Conservation (phyloP, 2,113 vertebrate species). For the Protomyctophum bolini region DNA sequence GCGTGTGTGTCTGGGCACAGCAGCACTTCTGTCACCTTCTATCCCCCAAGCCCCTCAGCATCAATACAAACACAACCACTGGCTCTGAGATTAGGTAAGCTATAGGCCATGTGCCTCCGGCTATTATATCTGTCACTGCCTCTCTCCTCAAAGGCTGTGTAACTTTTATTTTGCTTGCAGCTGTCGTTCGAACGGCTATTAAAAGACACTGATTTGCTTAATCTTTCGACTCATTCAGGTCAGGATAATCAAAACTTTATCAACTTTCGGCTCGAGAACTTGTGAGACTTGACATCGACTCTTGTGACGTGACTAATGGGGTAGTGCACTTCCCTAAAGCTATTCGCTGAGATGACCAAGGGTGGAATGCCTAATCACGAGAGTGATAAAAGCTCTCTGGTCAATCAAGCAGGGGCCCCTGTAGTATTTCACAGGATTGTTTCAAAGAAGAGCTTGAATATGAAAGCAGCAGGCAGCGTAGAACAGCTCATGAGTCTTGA, state of each 20-base stretch:
- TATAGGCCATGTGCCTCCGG: constrained; percentile 51
- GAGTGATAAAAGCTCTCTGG: constrained; percentile 51
- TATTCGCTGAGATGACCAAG: constrained; percentile 26
- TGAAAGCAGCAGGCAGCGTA: constrained; percentile 36
- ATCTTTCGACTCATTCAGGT: constrained; percentile 27
- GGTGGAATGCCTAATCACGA: constrained; percentile 46
- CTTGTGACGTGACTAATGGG: constrained; percentile 34
- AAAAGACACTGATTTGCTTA: constrained; percentile 27
- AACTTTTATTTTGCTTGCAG: constrained; percentile 33
- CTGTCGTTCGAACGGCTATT: constrained; percentile 14
- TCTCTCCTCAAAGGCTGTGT: constrained; percentile 23
- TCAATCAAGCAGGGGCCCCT: constrained; percentile 45
- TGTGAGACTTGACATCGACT: constrained; percentile 36
- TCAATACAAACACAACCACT: constrained; percentile 31
- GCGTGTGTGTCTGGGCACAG: constrained; percentile 46
- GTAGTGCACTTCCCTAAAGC: constrained; percentile 31
- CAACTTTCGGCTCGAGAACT: constrained; percentile 16
- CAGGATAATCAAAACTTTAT: constrained; percentile 36
- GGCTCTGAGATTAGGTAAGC: constrained; percentile 65
- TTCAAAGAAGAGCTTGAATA: constrained; percentile 38
- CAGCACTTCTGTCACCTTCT: constrained; percentile 58
- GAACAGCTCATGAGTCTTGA: constrained; percentile 50
- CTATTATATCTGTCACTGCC: constrained; percentile 49
- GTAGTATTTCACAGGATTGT: constrained; percentile 50
- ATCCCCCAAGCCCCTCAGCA: constrained; percentile 34